Evolutionary conservation across 1,140 invertebrate species (phyloP).

Genomic region (Drosophila sturtevanti): DNA sequence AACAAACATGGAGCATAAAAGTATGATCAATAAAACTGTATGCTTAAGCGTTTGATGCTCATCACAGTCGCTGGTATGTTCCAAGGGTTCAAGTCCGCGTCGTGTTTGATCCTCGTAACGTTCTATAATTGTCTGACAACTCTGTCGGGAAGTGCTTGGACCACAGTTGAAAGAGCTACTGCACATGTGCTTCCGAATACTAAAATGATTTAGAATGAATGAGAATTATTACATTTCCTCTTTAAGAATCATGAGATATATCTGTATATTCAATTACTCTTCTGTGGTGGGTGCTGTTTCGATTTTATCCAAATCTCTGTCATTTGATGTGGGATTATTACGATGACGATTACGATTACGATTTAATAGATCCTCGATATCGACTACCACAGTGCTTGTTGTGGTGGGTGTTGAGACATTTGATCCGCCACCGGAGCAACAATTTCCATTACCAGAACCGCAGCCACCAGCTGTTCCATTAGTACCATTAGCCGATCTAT

Average conservation of each 20-base stretch:
- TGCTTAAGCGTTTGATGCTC: slow-evolving; percentile 91
- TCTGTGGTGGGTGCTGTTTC: slow-evolving; percentile 41
- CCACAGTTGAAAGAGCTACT: slow-evolving; percentile 83
- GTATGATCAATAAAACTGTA: slow-evolving; percentile 91
- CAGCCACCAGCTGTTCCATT: slow-evolving; percentile 65
- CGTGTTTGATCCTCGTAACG: slow-evolving; percentile 84
- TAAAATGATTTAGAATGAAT: neutral
- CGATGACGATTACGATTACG: slow-evolving; percentile 50
- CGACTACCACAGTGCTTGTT: slow-evolving; percentile 84
- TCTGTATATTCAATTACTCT: slow-evolving; percentile 37
- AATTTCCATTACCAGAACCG: slow-evolving; percentile 55
- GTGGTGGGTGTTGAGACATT: slow-evolving; percentile 59
- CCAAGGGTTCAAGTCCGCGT: slow-evolving; percentile 83
- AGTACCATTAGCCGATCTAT: slow-evolving; percentile 7
- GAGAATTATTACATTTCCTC: too few relatives aligned
- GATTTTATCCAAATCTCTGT: slow-evolving; percentile 58
- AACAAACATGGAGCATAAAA: slow-evolving; percentile 94
- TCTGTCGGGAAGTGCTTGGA: slow-evolving; percentile 83
- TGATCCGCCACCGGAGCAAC: slow-evolving; percentile 57
- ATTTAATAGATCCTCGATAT: slow-evolving; percentile 89
- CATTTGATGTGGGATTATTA: slow-evolving; percentile 15
- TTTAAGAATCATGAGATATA: neutral
- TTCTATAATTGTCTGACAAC: slow-evolving; percentile 84
- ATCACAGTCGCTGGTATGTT: slow-evolving; percentile 84
- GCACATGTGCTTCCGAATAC: slow-evolving; percentile 78